Percentiles rank a stretch among this genome's conserved stretches.
These are phyloP conservation scores for Drosophila carrolli DNA, from an alignment of 1,140 invertebrate species.

Conservation along the genomic window DNA sequence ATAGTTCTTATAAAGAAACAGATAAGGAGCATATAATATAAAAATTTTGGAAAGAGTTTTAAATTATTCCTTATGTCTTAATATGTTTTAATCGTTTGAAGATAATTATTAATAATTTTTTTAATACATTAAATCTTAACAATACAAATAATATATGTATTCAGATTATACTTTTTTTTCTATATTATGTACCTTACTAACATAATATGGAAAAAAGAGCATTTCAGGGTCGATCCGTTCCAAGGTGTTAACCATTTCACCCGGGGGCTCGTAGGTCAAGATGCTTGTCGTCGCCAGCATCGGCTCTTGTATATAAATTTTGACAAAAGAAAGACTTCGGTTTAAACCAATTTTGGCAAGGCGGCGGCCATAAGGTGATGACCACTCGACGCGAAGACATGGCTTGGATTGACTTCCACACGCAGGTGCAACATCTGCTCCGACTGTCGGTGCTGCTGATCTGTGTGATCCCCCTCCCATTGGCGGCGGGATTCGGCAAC, in stretches of 20 bases:
- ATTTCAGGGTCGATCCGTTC: background rate
- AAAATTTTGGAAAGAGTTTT: too few species aligned
- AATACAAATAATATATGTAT: too few species aligned
- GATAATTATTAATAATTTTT: too few species aligned
- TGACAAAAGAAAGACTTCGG: constrained; percentile 74
- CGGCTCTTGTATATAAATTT: constrained; percentile 70
- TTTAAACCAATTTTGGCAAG: constrained; percentile 81
- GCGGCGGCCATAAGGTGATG: constrained; percentile 54
- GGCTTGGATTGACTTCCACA: background rate
- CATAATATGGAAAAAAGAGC: background rate
- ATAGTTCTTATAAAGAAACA: too few species aligned
- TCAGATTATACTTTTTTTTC: too few species aligned
- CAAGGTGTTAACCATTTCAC: constrained; percentile 15
- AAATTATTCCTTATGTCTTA: too few species aligned
- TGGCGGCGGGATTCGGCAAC: constrained; percentile 57
- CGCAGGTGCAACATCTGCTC: background rate
- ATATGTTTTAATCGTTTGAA: too few species aligned
- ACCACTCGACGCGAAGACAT: constrained; percentile 36
- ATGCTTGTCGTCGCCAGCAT: constrained; percentile 48
- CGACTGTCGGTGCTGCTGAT: background rate
- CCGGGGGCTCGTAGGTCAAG: constrained; percentile 48
- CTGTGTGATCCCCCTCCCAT: constrained; percentile 12
- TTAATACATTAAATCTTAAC: too few species aligned
- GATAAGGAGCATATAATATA: too few species aligned
- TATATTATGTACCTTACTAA: too few species aligned